Conservation (phyloP, 64 coral and sea anemone species). For the Stichodactyla helianthus region DNA sequence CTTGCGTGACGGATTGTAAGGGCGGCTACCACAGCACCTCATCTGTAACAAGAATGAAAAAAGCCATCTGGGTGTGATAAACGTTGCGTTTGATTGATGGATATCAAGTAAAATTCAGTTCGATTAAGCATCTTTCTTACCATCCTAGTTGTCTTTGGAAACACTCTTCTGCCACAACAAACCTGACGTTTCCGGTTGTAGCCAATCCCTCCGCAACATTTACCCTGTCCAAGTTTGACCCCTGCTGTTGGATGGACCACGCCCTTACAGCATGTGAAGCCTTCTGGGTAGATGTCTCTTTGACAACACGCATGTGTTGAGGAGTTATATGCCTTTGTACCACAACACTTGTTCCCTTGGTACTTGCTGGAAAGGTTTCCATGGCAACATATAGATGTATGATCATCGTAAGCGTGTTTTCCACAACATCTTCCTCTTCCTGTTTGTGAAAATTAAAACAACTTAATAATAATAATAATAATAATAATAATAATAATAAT, state of each 20-base stretch:
- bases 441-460: background rate
- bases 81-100: no score
- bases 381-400: background rate
- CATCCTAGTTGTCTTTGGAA: background rate
- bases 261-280: slow-evolving; percentile 21
- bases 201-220: slow-evolving; percentile 14
- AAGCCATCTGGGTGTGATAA: no score
- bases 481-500: background rate
- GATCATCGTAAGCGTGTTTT: background rate
- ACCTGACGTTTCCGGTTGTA: slow-evolving; percentile 12
- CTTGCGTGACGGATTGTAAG: slow-evolving; percentile 13
- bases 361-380: background rate
- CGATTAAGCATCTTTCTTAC: background rate
- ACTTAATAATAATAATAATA: background rate
- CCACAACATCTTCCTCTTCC: slow-evolving; percentile 1
- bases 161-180: slow-evolving; percentile 2
- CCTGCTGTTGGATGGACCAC: slow-evolving; percentile 5
- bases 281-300: slow-evolving; percentile 8
- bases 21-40: slow-evolving; percentile 13
- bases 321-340: background rate
- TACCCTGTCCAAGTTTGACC: background rate
- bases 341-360: background rate
- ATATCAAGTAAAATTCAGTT: no score
- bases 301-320: slow-evolving; percentile 23
- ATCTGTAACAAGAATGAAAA: background rate